phyloP scores from a whole-genome alignment of 2,113 vertebrate species.

The Zingel zingel region DNA sequence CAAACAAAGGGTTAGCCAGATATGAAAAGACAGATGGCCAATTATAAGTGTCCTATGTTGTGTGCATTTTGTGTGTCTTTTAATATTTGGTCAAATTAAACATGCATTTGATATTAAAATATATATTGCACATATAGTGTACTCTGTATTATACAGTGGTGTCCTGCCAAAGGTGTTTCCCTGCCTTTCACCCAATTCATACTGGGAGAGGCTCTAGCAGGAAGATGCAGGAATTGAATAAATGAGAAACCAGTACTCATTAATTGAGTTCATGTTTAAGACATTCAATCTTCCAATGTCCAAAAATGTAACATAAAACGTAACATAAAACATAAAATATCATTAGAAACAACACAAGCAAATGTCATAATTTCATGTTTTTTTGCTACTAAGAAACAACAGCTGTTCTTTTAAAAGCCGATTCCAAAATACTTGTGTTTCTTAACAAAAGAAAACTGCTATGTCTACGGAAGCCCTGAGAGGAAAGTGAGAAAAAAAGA shows the following conservation, averaged over 20 bases:
- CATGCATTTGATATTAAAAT: neutral
- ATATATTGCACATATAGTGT: neutral
- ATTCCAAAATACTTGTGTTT: no score
- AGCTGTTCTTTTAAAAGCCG: no score
- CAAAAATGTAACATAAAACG: neutral
- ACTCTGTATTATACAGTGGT: neutral
- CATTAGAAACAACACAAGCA: neutral
- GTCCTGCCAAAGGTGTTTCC: constrained; percentile 47
- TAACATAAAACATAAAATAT: no score
- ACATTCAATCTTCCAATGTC: neutral
- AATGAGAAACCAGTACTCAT: neutral
- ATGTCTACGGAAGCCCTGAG: no score
- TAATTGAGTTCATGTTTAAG: neutral
- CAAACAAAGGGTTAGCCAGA: neutral
- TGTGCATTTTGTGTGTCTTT: neutral
- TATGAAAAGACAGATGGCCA: constrained; percentile 17
- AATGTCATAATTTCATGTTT: neutral
- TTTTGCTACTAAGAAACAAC: no score
- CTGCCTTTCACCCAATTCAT: constrained; percentile 43
- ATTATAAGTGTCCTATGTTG: constrained; percentile 5
- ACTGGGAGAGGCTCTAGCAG: constrained; percentile 13
- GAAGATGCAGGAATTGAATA: constrained; percentile 2
- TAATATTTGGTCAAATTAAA: neutral
- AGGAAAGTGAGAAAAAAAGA: no score
- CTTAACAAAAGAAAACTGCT: no score